A percentile compares a stretch with the other conserved stretches of the same genome.
phyloP scores from a whole-genome alignment of 2,113 vertebrate genomes.

The Drymodes brunneopygia region DNA sequence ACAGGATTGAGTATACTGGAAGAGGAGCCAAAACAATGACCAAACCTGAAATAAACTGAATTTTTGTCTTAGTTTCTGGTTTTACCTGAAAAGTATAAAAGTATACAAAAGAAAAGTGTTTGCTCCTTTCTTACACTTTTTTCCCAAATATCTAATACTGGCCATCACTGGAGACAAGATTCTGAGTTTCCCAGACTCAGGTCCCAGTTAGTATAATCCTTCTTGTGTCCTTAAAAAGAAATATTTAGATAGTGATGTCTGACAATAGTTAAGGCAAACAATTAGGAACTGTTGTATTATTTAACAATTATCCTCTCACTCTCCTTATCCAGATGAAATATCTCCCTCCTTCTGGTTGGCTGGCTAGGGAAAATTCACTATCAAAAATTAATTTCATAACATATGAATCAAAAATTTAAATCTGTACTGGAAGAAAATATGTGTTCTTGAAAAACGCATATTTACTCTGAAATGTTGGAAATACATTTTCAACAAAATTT shows the following conservation, averaged over 20 bases:
- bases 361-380: neutral
- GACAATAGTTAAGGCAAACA: neutral
- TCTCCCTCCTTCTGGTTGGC: neutral
- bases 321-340: neutral
- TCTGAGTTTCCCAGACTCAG: neutral
- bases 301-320: neutral
- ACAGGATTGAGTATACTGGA: neutral
- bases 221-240: neutral
- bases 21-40: neutral
- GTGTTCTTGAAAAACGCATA: neutral
- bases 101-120: neutral
- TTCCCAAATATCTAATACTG: neutral
- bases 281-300: neutral
- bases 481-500: neutral
- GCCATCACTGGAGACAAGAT: neutral
- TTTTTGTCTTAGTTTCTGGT: neutral
- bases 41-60: neutral
- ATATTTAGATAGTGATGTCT: neutral
- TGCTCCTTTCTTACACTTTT: neutral
- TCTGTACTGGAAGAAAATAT: neutral
- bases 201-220: neutral
- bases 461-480: neutral
- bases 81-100: neutral
- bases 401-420: neutral
- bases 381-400: neutral